These are phyloP conservation scores for Contarinia nasturtii DNA, from an alignment of 1,140 invertebrate genomes.

Conservation along the genomic window DNA sequence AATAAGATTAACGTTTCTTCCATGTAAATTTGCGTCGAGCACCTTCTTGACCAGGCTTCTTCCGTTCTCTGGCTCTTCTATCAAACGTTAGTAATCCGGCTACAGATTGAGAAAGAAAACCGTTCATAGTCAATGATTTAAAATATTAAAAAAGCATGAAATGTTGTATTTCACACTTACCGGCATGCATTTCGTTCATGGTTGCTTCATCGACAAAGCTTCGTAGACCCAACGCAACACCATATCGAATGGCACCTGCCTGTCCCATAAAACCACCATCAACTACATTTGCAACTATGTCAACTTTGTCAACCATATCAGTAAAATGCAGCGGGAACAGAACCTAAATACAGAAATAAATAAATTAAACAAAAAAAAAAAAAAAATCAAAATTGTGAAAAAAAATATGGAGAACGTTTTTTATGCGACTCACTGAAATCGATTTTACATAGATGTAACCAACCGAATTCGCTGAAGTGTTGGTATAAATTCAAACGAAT, in stretches of 20 bases:
- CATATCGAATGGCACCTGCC: constrained; percentile 70
- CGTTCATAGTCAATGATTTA: constrained; percentile 1
- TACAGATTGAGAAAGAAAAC: constrained; percentile 21
- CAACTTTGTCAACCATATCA: constrained; percentile 54
- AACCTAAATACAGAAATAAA: constrained; percentile 33
- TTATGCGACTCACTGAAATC: no score
- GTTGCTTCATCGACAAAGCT: constrained; percentile 62
- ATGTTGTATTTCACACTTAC: constrained; percentile 25
- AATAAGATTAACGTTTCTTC: constrained; percentile 56
- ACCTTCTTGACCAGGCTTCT: constrained; percentile 83
- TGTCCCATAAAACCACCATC: constrained; percentile 53
- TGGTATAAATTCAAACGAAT: no score
- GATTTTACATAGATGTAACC: no score
- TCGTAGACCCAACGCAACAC: constrained; percentile 54
- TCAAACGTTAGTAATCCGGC: constrained; percentile 81
- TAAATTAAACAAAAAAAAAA: neutral
- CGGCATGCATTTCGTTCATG: constrained; percentile 71
- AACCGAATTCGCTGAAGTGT: no score
- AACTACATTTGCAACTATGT: constrained; percentile 57
- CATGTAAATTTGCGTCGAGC: constrained; percentile 86
- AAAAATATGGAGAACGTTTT: no score
- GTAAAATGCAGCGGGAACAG: constrained; percentile 73
- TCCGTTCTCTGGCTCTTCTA: constrained; percentile 60
- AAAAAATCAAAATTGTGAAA: no score
- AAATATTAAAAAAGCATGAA: neutral